Percentiles rank a stretch among this genome's conserved stretches.
These are phyloP conservation scores for Artibeus jamaicensis DNA, from an alignment of 2,797 vertebrate species.

Conservation along the genomic window DNA sequence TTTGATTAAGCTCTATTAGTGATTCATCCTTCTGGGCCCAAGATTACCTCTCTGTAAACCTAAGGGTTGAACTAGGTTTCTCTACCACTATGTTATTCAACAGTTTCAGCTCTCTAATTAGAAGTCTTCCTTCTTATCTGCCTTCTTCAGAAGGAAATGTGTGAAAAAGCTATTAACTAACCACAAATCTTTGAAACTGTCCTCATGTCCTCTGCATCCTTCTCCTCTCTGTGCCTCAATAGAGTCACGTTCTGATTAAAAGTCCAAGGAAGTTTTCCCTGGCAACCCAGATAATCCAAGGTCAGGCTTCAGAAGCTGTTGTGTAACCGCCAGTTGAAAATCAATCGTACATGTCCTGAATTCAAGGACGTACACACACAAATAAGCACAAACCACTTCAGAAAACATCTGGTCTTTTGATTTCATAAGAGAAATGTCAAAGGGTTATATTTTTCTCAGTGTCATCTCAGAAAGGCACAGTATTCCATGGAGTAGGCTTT, in stretches of 20 bases:
- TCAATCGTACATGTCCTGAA: neutral
- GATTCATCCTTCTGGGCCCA: neutral
- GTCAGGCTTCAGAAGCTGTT: slow-evolving; percentile 21
- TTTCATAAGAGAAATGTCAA: neutral
- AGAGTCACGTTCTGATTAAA: slow-evolving; percentile 8
- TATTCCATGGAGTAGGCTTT: neutral
- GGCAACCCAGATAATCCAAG: neutral
- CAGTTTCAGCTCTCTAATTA: slow-evolving; percentile 6
- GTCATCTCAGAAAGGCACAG: neutral
- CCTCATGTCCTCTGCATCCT: neutral
- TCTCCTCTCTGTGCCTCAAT: neutral
- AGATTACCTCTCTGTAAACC: neutral
- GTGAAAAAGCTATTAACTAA: slow-evolving; percentile 1
- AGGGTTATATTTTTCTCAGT: neutral
- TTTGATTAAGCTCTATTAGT: neutral
- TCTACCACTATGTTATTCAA: neutral
- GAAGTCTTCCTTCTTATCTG: neutral
- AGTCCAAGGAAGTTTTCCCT: neutral
- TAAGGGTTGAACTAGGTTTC: neutral
- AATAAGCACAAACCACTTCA: neutral
- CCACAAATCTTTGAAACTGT: neutral
- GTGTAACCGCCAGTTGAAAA: neutral
- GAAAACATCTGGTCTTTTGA: slow-evolving; percentile 10
- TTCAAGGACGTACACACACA: neutral
- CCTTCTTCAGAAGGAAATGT: neutral